Conservation (phyloP, 2,113 vertebrate genomes). For the Syngnathoides biaculeatus region DNA sequence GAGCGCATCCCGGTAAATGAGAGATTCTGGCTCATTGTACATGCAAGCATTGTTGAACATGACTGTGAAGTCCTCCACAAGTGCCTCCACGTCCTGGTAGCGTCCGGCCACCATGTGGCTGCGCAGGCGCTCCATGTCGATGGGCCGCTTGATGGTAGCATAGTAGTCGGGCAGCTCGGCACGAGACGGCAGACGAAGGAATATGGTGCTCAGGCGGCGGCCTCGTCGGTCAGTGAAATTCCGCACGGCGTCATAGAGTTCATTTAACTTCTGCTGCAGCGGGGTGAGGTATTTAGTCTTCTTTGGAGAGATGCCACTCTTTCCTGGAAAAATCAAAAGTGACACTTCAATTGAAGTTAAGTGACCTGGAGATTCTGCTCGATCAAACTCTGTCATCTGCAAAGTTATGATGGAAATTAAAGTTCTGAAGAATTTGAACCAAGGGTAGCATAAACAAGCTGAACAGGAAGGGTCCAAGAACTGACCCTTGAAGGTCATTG, state of each 20-base stretch:
- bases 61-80: conserved; percentile 94
- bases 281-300: conserved; percentile 95
- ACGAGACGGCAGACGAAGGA: conserved; percentile 90
- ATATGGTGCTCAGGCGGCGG: conserved; percentile 91
- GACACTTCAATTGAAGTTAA: too few species aligned
- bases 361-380: too few species aligned
- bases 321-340: conserved; percentile 71
- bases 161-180: conserved; percentile 97
- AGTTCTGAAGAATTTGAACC: too few species aligned
- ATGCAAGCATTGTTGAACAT: conserved; percentile 99
- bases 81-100: conserved; percentile 92
- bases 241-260: conserved; percentile 94
- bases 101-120: conserved; percentile 94
- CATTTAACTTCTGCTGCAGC: conserved; percentile 92
- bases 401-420: too few species aligned
- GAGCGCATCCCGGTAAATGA: conserved; percentile 96
- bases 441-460: too few species aligned
- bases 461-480: too few species aligned
- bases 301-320: conserved; percentile 92
- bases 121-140: conserved; percentile 96
- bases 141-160: conserved; percentile 92
- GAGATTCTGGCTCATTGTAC: conserved; percentile 95
- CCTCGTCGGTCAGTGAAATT: conserved; percentile 95
- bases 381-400: too few species aligned
- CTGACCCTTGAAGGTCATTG: too few species aligned